Evolutionary conservation across 2,113 vertebrate genomes (phyloP).

Genomic region (Brachyhypopomus gauderio): DNA sequence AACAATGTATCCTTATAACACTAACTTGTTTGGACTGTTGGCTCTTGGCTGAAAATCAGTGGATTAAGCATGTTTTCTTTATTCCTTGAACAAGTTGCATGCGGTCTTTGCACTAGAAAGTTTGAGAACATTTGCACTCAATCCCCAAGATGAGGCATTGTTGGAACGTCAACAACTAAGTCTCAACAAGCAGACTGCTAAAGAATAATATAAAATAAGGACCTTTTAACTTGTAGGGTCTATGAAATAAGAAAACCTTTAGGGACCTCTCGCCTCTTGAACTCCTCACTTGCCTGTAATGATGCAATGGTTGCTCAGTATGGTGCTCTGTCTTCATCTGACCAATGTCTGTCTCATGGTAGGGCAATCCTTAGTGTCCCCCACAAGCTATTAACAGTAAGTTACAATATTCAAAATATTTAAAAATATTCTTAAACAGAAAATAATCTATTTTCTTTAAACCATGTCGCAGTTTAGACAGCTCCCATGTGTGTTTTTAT

Average conservation of each 20-base stretch:
- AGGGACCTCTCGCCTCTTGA: background rate
- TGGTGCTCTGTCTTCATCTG: background rate
- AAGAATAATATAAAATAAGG: background rate
- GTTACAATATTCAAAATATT: too few species aligned
- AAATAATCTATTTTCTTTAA: background rate
- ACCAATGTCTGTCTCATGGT: too few species aligned
- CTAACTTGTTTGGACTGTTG: constrained; percentile 70
- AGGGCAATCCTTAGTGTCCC: too few species aligned
- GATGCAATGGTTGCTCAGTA: background rate
- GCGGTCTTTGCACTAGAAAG: background rate
- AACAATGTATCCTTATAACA: constrained; percentile 73
- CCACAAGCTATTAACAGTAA: too few species aligned
- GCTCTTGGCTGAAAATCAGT: constrained; percentile 63
- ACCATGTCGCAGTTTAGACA: background rate
- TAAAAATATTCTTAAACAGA: too few species aligned
- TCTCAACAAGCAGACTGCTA: background rate
- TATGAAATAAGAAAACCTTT: background rate
- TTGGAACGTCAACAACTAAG: background rate
- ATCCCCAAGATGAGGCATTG: background rate
- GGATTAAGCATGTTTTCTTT: constrained; percentile 48
- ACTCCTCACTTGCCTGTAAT: background rate
- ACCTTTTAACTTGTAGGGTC: background rate
- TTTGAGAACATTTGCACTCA: background rate
- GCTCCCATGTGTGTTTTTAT: background rate
- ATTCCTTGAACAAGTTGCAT: background rate